Evolutionary conservation across 1,140 invertebrate genomes (phyloP), one percentile per base, ranked within the genome.

Genomic region (Euglossa dilemma): DNA sequence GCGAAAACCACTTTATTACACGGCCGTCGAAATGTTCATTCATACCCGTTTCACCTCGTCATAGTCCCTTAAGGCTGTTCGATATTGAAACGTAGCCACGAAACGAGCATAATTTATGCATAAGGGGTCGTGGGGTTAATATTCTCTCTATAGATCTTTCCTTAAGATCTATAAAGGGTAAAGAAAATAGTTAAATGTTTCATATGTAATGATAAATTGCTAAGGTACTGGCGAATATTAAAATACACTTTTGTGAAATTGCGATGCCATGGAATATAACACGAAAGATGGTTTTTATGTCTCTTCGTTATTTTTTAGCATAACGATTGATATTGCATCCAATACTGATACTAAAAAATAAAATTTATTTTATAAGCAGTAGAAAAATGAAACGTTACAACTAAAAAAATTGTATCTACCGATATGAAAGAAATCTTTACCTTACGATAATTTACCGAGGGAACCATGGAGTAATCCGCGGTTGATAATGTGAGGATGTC

Each of bases 1-100:
- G 45, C 66, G 84, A 83, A 72, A 75, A 82, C 81, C 80, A 84
- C 87, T 89, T 88, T 85, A 85, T 89, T 89, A 88, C 86, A 74
- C 61, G 61, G 47, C 59, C 66, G 63, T 59, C 71, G 56, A 89
- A 85, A 89, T 85, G 88, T 88, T 89, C 85, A 89, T 89, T 88
- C 87, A 89, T 88, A 63, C 45, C 57, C 79, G 59, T 69, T 72
- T 85, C 47, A 54, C 9, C 71, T 79, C 67, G 87, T 85, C 87
- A 89, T 84, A 84, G 73, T 85, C 69, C 28, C 45, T 54, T 66
- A 52, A 67, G 28, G 23, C 14, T 18, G n/a, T 43, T 12, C n/a
- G 0, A 50, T 20, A 7, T 14, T 61, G 45, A 25, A n/a, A 43
- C 25, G 47, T 23, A 67, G 25, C 23, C 23, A 18, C 3, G n/a